Base-by-base conservation (phyloP, 2,797 vertebrate genomes). In the Premnoplex brunnescens region DNA sequence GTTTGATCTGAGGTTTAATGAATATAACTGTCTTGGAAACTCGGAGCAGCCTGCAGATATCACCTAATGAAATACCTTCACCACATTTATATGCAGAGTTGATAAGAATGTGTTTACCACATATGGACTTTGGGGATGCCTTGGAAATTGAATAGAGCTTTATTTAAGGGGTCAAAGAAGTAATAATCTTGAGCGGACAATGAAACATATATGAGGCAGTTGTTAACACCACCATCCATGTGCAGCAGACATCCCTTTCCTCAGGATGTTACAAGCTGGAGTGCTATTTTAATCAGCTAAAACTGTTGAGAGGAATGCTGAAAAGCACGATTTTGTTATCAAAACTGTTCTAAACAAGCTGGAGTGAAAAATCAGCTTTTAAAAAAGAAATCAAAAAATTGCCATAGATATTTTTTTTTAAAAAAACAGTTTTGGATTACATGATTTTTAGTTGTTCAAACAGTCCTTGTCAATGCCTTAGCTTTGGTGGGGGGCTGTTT, bases 201-300 rank as follows among this genome's bases (percentile, higher is more conserved):
- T 5, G 32, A 92, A 43, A 49, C 67, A 56, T 28, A 58, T 52
- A 46, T 0, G 19, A 79, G 34, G 63, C 37, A 91, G 83, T 44
- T 86, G 76, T 69, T 91, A 85, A 37, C 22, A 71, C 34, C 28
- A 24, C 21, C 55, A 81, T 66, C 44, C 39, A 51, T 0, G 1
- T 76, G 54, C 18, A 56, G 55, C 56, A 93, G 80, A 78, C 14
- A 30, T 64, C 36, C 27, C 14, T 88, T 92, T 95, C 56, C 52
- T 87, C 69, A 81, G 59, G 88, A 87, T 90, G 30, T 88, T 73
- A 69, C 55, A 88, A 93, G 48, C 18, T 88, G 74, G 51, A 94
- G 78, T 87, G 83, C 37, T 88, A 85, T 78, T 92, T 93, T 88
- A 93, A 91, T 91, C 77, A 90, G 39, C 24, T 85, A 24, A 79